These are phyloP conservation scores for Grantiella picta DNA, from an alignment of 2,113 vertebrate genomes.

Conservation along the genomic window DNA sequence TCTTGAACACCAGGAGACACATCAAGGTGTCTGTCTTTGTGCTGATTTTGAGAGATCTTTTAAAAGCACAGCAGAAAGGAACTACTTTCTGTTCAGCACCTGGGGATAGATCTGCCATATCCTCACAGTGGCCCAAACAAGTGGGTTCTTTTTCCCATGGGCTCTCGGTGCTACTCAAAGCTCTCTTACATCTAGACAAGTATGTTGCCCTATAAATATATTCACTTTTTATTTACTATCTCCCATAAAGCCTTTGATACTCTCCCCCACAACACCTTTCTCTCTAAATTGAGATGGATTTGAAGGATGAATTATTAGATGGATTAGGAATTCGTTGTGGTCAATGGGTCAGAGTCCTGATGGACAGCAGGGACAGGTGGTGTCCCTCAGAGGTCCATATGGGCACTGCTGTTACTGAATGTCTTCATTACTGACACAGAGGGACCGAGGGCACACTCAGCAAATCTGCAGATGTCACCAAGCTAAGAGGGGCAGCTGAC, in stretches of 20 bases:
- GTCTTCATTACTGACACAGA: neutral
- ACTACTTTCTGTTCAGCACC: neutral
- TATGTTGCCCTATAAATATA: neutral
- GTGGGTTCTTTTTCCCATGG: rapidly evolving
- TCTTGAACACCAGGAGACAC: neutral
- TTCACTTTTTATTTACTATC: neutral
- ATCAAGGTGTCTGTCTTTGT: neutral
- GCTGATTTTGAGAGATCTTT: neutral
- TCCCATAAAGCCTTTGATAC: neutral
- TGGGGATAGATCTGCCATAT: rapidly evolving
- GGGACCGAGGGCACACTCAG: neutral
- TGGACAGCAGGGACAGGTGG: neutral
- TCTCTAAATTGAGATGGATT: neutral
- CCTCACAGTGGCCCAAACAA: neutral
- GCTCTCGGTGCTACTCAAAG: neutral
- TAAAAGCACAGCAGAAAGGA: neutral
- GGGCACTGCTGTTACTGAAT: neutral
- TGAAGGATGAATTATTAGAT: neutral
- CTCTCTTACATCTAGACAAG: neutral
- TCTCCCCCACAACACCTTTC: rapidly evolving
- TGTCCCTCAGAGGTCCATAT: neutral
- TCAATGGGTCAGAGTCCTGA: neutral
- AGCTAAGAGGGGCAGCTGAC: neutral
- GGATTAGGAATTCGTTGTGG: neutral
- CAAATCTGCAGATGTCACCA: neutral